phyloP scores from a whole-genome alignment of 2,797 vertebrate species.

The Betta splendens region DNA sequence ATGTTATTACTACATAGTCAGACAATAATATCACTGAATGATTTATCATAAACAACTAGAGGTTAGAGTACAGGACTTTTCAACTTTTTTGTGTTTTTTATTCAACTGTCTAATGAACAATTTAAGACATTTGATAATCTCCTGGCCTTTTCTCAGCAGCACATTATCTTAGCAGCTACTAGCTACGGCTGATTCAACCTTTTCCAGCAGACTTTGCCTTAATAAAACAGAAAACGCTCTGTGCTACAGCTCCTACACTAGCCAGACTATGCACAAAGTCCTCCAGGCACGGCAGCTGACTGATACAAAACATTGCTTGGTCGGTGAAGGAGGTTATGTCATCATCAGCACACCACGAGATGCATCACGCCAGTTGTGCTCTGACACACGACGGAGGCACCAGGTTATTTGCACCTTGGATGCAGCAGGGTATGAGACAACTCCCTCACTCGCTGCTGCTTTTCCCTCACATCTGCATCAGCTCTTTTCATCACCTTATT shows the following conservation, averaged over 20 bases:
- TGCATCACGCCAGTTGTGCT: slow-evolving; percentile 31
- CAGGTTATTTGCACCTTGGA: slow-evolving; percentile 15
- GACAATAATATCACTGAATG: not conserved
- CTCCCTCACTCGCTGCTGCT: slow-evolving; percentile 18
- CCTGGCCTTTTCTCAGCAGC: not conserved
- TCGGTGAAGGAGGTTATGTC: slow-evolving; percentile 27
- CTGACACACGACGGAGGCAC: slow-evolving; percentile 26
- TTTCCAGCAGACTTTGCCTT: not conserved
- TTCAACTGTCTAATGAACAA: not conserved
- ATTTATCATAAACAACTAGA: not conserved
- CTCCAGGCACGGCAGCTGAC: not conserved
- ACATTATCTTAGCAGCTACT: not conserved
- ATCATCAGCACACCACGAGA: slow-evolving; percentile 12
- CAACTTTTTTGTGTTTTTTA: not conserved
- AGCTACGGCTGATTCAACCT: no score
- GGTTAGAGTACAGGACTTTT: not conserved
- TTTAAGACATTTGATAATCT: not conserved
- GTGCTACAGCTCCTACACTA: not conserved
- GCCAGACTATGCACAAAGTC: not conserved
- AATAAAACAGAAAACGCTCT: not conserved
- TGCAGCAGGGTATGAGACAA: slow-evolving; percentile 9
- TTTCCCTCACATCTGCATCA: slow-evolving; percentile 10
- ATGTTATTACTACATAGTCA: not conserved
- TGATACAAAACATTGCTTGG: slow-evolving; percentile 24
- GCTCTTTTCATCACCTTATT: slow-evolving; percentile 2